Base-by-base conservation (phyloP, 2,113 vertebrate species). In the Phycodurus eques region DNA sequence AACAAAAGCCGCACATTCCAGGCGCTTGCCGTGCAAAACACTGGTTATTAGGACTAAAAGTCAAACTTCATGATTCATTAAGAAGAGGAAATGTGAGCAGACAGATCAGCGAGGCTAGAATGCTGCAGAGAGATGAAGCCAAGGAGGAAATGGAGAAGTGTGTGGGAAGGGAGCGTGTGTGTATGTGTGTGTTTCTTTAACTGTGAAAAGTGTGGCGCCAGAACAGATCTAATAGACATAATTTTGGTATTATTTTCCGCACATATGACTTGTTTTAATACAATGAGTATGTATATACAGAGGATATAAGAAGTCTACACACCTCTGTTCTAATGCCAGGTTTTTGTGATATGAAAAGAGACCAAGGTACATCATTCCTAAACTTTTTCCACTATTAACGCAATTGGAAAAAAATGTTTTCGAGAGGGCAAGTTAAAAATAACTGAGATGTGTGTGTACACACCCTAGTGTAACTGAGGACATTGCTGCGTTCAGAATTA, bases 41-140 rank as follows among this genome's bases (percentile, higher is more conserved):
- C n/a, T 51, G 83, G 81, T 92, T 91, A 90, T 93, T 94, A 90
- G 83, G 91, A 92, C 89, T 77, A 74, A 82, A 90, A 93, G 91
- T 92, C 90, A 90, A 92, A 92, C 92, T 92, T 94, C 92, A 92
- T 92, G 87, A 94, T 94, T 94, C 92, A 93, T 94, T 95, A 94
- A 88, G 91, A 87, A 92, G 88, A 94, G 93, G 92, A 95, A 90
- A 88, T 85, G 81, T 88, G 86, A 91, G 80, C 81, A 87, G 86
- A 89, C 84, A 88, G 84, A 90, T 88, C 84, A 81, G 76, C 57
- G 70, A 74, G 76, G 44, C 75, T 27, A 68, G 71, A 54, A 57
- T 80, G 82, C 49, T n/a, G 75, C 35, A 46, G 74, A 73, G 83
- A 70, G 64, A 82, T 81, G 78, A 83, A 85, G 72, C 4, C 31